Conservation (phyloP, 2,797 vertebrate genomes). For the Botia kubotai region DNA sequence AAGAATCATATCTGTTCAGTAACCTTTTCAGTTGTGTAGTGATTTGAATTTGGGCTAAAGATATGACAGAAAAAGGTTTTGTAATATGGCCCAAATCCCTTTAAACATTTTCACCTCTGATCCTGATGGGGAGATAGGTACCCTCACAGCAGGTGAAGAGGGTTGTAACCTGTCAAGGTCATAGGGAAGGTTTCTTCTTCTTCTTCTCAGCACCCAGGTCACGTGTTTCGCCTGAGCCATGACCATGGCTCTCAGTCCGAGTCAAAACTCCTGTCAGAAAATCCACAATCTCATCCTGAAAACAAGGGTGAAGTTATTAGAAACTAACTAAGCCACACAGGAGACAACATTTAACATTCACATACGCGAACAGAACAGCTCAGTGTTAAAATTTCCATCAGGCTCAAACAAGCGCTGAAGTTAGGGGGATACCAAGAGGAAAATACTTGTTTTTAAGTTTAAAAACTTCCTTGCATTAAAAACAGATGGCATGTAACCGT, state of each 20-base stretch:
- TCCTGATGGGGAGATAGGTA: constrained; percentile 90
- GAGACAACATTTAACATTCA: no score
- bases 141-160: constrained; percentile 84
- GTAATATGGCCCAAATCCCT: constrained; percentile 28
- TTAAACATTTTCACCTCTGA: constrained; percentile 83
- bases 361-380: no score
- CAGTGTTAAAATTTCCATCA: no score
- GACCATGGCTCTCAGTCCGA: constrained; percentile 83
- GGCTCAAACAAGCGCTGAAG: no score
- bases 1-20: neutral
- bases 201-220: constrained; percentile 95
- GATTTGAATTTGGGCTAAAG: neutral
- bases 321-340: no score
- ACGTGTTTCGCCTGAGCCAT: constrained; percentile 85
- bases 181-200: constrained; percentile 90
- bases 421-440: no score
- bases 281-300: constrained; percentile 94
- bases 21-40: neutral
- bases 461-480: no score
- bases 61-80: neutral
- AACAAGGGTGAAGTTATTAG: neutral
- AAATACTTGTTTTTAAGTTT: no score
- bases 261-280: constrained; percentile 93
- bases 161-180: constrained; percentile 90
- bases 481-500: no score